Conservation (phyloP, 2,113 vertebrate species). For the chimpanzee (Pan troglodytes) region NHGRI_mPanTro3-v2.1_pri NC_072398.2:144640001-144640500, state of each 20-base stretch:
- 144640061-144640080: not conserved
- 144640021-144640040: not conserved
- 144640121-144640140: not conserved
- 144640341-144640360: not conserved
- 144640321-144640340: not conserved
- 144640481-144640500: not conserved
- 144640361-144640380: not conserved
- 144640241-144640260: not conserved
- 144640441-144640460: not conserved
- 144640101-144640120: not conserved
- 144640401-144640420: not conserved
- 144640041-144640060: not conserved
- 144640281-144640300: not conserved
- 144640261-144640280: not conserved
- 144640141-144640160: not conserved
- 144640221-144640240: not conserved
- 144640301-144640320: not conserved
- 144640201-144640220: not conserved
- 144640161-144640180: not conserved
- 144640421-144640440: not conserved
- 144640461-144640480: not conserved
- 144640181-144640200: not conserved
- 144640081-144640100: not conserved
- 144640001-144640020: not conserved
- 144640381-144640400: not conserved